Evolutionary conservation across 2,113 vertebrate genomes (phyloP), one percentile per base, ranked within the genome.

Genomic region (Ariopsis seemanni): DNA sequence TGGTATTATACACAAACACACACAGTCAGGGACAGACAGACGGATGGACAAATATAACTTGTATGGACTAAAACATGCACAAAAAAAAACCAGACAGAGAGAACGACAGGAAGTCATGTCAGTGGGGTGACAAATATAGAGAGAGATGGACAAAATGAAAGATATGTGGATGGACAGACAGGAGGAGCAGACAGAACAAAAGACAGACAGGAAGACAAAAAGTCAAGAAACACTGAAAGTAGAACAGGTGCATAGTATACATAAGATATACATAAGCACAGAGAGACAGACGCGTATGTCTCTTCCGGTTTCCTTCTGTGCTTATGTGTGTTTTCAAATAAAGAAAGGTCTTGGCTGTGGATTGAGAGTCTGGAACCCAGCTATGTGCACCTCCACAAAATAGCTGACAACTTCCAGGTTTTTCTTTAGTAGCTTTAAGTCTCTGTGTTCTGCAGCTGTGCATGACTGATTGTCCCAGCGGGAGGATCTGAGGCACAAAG

Each of bases 381-480:
- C 17, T 20, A 18, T 20, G 18, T 22, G 2, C 42, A 75, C 20
- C 20, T 75, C 10, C 42, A 17, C 50, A 77, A 50, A 77, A 77
- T 25, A 77, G 74, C 74, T 52, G n/a, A 79, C 25, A 55, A 57
- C 27, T 30, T 58, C 15, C 78, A 60, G 53, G n/a, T 80, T 62
- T 58, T 60, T 60, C 55, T 81, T 62, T 25, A 81, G 30, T 14
- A 60, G 79, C 57, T 42, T 60, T 30, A 60, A 42, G 79, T 1
- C 88, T 89, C 88, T 92, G 84, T 91, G 89, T 91, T 85, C 92
- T 92, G 93, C 93, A 94, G 93, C 94, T 94, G 94, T 93, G 94
- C 94, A 93, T 95, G 94, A 95, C 94, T 93, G 94, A 94, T 94
- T 92, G 91, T 91, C 72, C 91, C 90, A 91, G 63, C 78, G 48